A percentile compares a stretch with the other conserved stretches of the same genome.
Evolutionary conservation across 2,888 invertebrate genomes (phyloP).

Genomic region (Aspidiotus destructor): DNA sequence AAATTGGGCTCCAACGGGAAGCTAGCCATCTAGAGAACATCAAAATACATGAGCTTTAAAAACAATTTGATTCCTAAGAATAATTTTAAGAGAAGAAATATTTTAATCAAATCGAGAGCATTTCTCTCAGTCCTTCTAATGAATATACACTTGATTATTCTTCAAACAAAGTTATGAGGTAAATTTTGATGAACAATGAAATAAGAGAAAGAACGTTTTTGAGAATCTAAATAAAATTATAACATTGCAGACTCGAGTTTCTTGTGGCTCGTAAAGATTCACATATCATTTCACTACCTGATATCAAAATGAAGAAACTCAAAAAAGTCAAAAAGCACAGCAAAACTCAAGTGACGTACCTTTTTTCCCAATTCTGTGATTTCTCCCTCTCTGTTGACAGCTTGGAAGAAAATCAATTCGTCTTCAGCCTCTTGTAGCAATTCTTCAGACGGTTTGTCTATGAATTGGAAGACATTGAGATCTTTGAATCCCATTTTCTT

Average conservation of each 20-base stretch:
- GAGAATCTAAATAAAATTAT: too few species aligned
- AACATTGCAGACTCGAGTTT: too few species aligned
- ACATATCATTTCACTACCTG: too few species aligned
- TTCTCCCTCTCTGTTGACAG: neutral
- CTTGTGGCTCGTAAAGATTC: too few species aligned
- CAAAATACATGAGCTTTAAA: neutral
- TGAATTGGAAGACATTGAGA: conserved; percentile 13
- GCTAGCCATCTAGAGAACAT: conserved; percentile 12
- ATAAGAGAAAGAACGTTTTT: too few species aligned
- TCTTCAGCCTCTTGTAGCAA: conserved; percentile 4
- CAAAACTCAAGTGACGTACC: neutral
- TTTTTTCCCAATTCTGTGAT: conserved; percentile 23
- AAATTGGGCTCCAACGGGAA: conserved; percentile 24
- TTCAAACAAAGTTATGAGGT: too few species aligned
- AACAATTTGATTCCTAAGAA: neutral
- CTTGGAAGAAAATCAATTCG: conserved; percentile 10
- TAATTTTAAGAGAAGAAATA: neutral
- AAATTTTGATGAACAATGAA: too few species aligned
- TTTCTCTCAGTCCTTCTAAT: too few species aligned
- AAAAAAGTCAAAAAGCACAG: too few species aligned
- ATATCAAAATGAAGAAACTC: too few species aligned
- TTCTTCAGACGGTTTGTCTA: conserved; percentile 19
- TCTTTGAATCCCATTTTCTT: conserved; percentile 25
- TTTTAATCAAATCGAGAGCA: too few species aligned
- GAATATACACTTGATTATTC: too few species aligned